Conservation (phyloP, 2,888 invertebrate genomes). For the Hydraecia micacea region DNA sequence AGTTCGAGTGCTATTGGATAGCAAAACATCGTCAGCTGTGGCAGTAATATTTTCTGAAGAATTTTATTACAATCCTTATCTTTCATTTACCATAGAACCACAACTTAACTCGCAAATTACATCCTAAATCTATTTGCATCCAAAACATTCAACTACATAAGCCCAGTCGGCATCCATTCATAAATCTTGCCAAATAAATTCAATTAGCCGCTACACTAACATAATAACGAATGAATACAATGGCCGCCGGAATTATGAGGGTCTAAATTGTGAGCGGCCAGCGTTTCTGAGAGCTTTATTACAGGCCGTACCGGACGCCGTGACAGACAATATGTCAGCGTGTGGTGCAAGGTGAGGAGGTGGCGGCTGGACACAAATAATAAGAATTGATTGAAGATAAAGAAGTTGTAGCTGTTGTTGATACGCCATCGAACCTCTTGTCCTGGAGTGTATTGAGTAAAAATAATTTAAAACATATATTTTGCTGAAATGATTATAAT, state of each 20-base stretch:
- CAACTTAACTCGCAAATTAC: slow-evolving; percentile 1
- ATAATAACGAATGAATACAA: slow-evolving; percentile 71
- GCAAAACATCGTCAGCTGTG: no score
- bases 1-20: background rate
- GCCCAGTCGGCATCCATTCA: slow-evolving; percentile 43
- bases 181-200: slow-evolving; percentile 70
- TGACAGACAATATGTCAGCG: slow-evolving; percentile 78
- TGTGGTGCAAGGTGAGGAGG: slow-evolving; percentile 54
- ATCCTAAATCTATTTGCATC: slow-evolving; percentile 39
- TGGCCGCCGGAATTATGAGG: slow-evolving; percentile 73
- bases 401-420: background rate
- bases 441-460: no score
- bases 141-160: slow-evolving; percentile 41
- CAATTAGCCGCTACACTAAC: slow-evolving; percentile 70
- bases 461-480: no score
- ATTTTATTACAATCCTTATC: background rate
- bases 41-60: background rate
- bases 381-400: background rate
- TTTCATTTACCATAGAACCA: background rate
- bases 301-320: slow-evolving; percentile 72
- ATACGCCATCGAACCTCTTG: background rate
- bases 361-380: background rate
- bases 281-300: slow-evolving; percentile 78
- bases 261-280: slow-evolving; percentile 76
- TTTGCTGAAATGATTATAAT: background rate